Base-by-base conservation (phyloP, 35 echinoderm and acorn worm species). In the Strongylocentrotus purpuratus region DNA sequence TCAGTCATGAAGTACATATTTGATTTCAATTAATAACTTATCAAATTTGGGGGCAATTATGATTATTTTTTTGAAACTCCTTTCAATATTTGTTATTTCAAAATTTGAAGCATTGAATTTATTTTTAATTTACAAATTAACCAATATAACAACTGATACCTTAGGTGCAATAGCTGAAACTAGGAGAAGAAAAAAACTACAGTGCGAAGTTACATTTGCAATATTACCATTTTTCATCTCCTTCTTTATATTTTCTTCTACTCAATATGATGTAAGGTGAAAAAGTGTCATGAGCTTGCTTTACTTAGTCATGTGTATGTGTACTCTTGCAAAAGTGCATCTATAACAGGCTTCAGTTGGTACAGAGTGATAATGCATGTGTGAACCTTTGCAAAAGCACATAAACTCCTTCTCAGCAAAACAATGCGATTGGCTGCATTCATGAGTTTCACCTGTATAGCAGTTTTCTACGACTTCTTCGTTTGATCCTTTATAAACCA, bases 361-460 rank as follows among this genome's bases (percentile, higher is more conserved):
- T 78, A 78, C 65, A n/a, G 20, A 22, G 65, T 78, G 65, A 78
- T 5, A 78, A 78, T 78, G 65, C 65, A 78, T 28, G 65, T 59
- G 52, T 78, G 65, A 78, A 78, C 65, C 20, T 78, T 78, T 78
- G 65, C 65, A 78, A 78, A 78, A 78, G 65, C 65, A 78, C 65
- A 78, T 78, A 78, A 78, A 78, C 65, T 78, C 65, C 28, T 78
- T 28, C 65, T 78, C 65, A n/a, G 65, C 65, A 78, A 78, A 22
- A 78, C 65, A 78, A 28, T 78, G 65, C 25, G 22, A n/a, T 9
- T n/a, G 28, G 65, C 65, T 78, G 65, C 65, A 78, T 78, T 78
- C 65, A 78, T 28, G 65, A 78, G 25, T 78, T 28, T 78, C 65
- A 78, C 65, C 65, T 78, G 65, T 78, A 78, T 28, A 78, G 65